These are phyloP conservation scores for Beaufortia kweichowensis DNA, from an alignment of 2,113 vertebrate genomes.

Conservation along the genomic window DNA sequence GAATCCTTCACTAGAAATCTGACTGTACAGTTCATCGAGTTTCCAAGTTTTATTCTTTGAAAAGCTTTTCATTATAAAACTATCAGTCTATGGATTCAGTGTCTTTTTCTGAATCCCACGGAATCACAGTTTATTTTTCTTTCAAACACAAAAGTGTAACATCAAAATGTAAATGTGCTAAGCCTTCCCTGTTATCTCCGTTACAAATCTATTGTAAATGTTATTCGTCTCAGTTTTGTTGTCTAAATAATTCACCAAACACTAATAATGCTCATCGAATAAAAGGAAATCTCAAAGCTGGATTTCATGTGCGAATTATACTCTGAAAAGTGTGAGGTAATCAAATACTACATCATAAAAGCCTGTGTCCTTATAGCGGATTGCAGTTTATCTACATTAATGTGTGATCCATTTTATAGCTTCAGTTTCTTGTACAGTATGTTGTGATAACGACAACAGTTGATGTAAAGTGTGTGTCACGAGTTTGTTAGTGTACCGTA, in stretches of 20 bases:
- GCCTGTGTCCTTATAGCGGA: conserved; percentile 69
- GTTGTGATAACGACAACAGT: conserved; percentile 58
- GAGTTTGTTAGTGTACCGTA: neutral
- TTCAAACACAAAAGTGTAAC: conserved; percentile 72
- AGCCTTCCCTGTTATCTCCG: conserved; percentile 71
- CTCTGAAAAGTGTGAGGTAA: conserved; percentile 65
- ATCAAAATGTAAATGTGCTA: conserved; percentile 77
- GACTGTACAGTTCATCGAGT: conserved; percentile 70
- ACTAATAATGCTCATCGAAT: conserved; percentile 68
- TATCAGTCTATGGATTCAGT: conserved; percentile 70
- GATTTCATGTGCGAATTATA: conserved; percentile 70
- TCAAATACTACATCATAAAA: conserved; percentile 72
- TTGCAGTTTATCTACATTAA: conserved; percentile 72
- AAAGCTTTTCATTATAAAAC: conserved; percentile 71
- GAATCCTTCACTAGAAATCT: conserved; percentile 82
- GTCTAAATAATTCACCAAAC: conserved; percentile 77
- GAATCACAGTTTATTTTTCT: conserved; percentile 87
- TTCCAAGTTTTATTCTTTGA: conserved; percentile 39
- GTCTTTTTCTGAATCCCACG: conserved; percentile 78
- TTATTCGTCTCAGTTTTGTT: conserved; percentile 57
- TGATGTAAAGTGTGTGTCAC: neutral
- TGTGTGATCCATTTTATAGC: conserved; percentile 66
- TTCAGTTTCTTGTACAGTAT: conserved; percentile 66
- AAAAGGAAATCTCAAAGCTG: conserved; percentile 68
- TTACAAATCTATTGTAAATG: conserved; percentile 70